These are phyloP conservation scores for Drosophila emarginata DNA, from an alignment of 2,888 invertebrate genomes.

Conservation along the genomic window DNA sequence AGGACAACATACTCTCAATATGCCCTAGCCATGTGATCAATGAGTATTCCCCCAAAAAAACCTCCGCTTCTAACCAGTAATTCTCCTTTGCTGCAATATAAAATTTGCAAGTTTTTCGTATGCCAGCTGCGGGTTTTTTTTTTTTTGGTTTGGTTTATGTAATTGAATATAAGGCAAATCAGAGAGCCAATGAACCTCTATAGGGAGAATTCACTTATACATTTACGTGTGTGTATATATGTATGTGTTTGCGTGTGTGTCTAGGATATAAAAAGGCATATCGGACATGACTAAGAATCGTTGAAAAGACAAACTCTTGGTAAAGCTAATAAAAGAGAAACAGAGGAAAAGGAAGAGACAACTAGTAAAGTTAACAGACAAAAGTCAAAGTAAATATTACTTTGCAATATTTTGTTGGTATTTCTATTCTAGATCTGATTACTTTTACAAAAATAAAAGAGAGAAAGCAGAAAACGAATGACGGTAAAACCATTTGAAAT, in stretches of 20 bases:
- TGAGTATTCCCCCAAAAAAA: not conserved
- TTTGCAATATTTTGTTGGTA: conserved; percentile 1
- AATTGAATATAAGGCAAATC: conserved; percentile 3
- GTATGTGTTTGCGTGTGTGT: not conserved
- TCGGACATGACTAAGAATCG: not conserved
- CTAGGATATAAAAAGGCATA: not conserved
- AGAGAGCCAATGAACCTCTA: conserved; percentile 3
- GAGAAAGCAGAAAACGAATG: too few species aligned
- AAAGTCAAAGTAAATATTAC: conserved; percentile 6
- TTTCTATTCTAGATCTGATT: not conserved
- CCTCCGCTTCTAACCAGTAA: not conserved
- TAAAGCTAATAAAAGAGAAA: not conserved
- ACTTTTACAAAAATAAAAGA: not conserved
- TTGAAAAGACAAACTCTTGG: too few species aligned
- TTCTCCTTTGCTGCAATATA: conserved; percentile 19
- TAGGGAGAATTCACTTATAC: conserved; percentile 20
- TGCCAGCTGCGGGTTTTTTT: not conserved
- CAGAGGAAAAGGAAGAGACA: not conserved
- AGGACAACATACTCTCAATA: conserved; percentile 48
- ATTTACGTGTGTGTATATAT: not conserved
- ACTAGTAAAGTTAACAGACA: conserved; percentile 4
- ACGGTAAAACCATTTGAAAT: too few species aligned
- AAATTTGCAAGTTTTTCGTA: conserved; percentile 5
- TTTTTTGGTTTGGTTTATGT: not conserved
- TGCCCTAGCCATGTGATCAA: not conserved